Evolutionary conservation across 2,113 vertebrate species (phyloP).

Genomic region (Sinocyclocheilus maitianheensis): DNA sequence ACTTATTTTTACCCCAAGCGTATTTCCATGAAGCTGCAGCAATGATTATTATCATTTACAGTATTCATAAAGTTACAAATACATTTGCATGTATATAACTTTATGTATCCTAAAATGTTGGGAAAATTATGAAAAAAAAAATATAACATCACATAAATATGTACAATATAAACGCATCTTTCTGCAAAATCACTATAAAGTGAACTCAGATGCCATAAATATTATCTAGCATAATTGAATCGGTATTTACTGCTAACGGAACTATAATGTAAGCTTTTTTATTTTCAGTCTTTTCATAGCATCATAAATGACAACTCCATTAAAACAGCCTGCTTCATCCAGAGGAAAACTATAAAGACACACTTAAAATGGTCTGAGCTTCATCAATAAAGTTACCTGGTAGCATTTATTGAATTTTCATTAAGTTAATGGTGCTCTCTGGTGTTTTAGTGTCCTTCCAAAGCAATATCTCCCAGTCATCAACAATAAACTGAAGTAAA

Average conservation of each 20-base stretch:
- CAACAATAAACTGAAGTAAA: constrained; percentile 63
- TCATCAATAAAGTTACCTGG: constrained; percentile 63
- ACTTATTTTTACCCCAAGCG: not conserved
- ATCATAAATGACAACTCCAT: constrained; percentile 57
- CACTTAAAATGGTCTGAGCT: constrained; percentile 54
- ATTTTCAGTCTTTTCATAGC: constrained; percentile 53
- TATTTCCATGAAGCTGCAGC: too few relatives aligned
- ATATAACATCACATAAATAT: not conserved
- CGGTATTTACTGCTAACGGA: constrained; percentile 56
- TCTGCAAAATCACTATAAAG: constrained; percentile 13
- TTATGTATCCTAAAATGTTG: not conserved
- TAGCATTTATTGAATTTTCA: constrained; percentile 71
- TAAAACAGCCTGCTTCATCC: constrained; percentile 52
- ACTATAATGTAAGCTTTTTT: constrained; percentile 54
- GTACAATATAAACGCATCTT: not conserved
- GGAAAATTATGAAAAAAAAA: not conserved
- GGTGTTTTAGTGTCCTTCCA: constrained; percentile 66
- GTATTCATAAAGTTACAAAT: not conserved
- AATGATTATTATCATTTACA: not conserved
- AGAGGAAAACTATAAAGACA: constrained; percentile 58
- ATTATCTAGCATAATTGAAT: constrained; percentile 51
- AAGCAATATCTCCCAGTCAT: constrained; percentile 64
- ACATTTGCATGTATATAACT: not conserved
- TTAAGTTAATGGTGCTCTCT: constrained; percentile 72
- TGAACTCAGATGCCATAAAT: constrained; percentile 28